A percentile compares a stretch with the other conserved stretches of the same genome.
These are phyloP conservation scores for Euschistus heros DNA, from an alignment of 1,140 invertebrate genomes.

Conservation along the genomic window DNA sequence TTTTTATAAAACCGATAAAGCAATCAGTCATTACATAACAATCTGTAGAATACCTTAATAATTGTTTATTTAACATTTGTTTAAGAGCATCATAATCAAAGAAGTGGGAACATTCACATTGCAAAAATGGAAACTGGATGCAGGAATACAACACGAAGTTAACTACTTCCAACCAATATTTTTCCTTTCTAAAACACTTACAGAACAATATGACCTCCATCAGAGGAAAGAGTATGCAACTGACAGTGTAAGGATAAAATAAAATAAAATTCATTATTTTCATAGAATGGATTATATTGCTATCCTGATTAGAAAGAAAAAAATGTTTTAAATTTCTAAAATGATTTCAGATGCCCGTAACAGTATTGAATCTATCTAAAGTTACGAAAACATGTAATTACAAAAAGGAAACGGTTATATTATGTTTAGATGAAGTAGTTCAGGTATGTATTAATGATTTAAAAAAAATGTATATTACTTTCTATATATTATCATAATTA, in stretches of 20 bases:
- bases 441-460: conserved; percentile 4
- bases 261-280: too few species aligned
- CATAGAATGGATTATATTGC: too few species aligned
- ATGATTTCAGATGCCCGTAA: background rate
- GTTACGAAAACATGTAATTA: background rate
- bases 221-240: background rate
- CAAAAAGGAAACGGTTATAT: background rate
- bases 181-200: background rate
- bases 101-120: background rate
- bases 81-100: background rate
- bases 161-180: background rate
- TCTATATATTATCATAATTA: too few species aligned
- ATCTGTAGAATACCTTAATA: too few species aligned
- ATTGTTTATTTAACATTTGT: too few species aligned
- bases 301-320: background rate
- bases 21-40: too few species aligned
- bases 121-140: conserved; percentile 1
- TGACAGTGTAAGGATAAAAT: conserved; percentile 1
- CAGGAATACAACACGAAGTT: background rate
- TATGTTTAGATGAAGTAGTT: background rate
- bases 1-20: too few species aligned
- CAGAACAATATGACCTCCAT: conserved; percentile 2
- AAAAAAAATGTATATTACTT: too few species aligned
- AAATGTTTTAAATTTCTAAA: background rate
- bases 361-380: background rate